Percentiles rank a stretch among this genome's conserved stretches.
These are phyloP conservation scores for Xylota sylvarum DNA, from an alignment of 2,888 invertebrate species.

Conservation along the genomic window DNA sequence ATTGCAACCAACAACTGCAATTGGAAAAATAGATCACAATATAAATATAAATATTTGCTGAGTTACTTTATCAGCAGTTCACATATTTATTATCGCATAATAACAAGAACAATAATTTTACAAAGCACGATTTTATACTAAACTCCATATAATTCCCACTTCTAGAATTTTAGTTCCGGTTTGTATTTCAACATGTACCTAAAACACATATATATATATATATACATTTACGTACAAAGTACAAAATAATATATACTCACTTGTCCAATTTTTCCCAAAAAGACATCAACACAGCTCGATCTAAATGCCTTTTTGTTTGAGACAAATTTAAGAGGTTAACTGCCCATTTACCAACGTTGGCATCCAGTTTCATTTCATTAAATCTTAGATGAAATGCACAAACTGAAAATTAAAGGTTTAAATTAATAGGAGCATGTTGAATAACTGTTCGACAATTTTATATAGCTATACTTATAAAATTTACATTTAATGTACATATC, in stretches of 20 bases:
- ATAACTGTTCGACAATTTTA: too few relatives aligned
- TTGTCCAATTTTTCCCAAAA: slow-evolving; percentile 99
- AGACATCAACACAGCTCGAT: slow-evolving; percentile 96
- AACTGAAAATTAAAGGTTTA: slow-evolving; percentile 87
- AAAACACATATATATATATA: slow-evolving; percentile 19
- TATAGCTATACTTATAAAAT: too few relatives aligned
- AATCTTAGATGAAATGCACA: slow-evolving; percentile 98
- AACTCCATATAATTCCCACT: neutral
- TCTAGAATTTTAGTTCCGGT: slow-evolving; percentile 83
- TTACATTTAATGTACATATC: too few relatives aligned
- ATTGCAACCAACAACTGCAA: too few relatives aligned
- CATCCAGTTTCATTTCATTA: slow-evolving; percentile 97
- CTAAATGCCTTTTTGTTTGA: slow-evolving; percentile 97
- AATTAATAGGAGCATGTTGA: neutral
- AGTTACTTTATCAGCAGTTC: neutral
- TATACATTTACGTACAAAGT: slow-evolving; percentile 42
- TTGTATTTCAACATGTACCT: slow-evolving; percentile 85
- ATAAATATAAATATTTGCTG: too few relatives aligned
- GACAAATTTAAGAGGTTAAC: slow-evolving; percentile 97
- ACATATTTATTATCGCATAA: neutral
- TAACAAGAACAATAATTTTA: slow-evolving; percentile 1
- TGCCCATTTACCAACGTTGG: slow-evolving; percentile 98
- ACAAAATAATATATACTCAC: slow-evolving; percentile 86
- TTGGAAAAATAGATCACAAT: too few relatives aligned
- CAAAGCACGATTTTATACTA: neutral